Evolutionary conservation across 2,113 vertebrate species (phyloP), one percentile per base, ranked within the genome.

Genomic region (Dermatemys mawii): DNA sequence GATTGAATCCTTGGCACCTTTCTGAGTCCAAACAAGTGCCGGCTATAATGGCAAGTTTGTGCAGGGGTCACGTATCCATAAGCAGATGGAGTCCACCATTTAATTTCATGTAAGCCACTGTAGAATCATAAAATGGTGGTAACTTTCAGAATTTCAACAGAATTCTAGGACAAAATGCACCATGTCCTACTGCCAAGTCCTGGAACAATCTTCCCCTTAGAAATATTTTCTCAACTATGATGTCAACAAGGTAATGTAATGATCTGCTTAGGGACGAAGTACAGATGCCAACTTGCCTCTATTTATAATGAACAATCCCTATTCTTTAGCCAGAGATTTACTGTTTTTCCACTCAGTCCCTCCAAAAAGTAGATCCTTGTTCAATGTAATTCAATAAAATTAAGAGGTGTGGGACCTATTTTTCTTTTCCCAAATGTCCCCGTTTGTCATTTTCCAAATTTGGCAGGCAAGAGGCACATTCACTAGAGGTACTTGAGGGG

Each of bases 391-490:
- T 81, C 19, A 73, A 86, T 92, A 75, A 97, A 91, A 91, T 60
- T 84, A 81, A 75, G 88, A 95, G 63, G 11, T 53, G 78, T 88
- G 53, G n/a, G 73, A 49, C 49, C 41, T 85, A 49, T 73, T 90
- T 94, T 93, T 89, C 51, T 93, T n/a, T 75, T 29, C 26, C 87
- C 57, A 54, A 79, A 10, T 57, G 50, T 54, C 11, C 22, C 84
- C 63, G 46, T 96, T 94, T 95, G 50, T 55, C n/a, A 46, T 85
- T 93, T 93, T 93, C 54, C 32, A 78, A 85, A 12, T 60, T 94
- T 92, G 81, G 93, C 84, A 19, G 90, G 51, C 22, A 48, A 70
- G 48, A 80, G 35, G n/a, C 83, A 51, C 60, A 76, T 86, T 95
- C 54, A 63, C 24, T 85, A 49, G 38, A 53, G 90, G 51, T 26